phyloP scores from a whole-genome alignment of 2,888 invertebrate species.

The Drosophila longiperda region DNA sequence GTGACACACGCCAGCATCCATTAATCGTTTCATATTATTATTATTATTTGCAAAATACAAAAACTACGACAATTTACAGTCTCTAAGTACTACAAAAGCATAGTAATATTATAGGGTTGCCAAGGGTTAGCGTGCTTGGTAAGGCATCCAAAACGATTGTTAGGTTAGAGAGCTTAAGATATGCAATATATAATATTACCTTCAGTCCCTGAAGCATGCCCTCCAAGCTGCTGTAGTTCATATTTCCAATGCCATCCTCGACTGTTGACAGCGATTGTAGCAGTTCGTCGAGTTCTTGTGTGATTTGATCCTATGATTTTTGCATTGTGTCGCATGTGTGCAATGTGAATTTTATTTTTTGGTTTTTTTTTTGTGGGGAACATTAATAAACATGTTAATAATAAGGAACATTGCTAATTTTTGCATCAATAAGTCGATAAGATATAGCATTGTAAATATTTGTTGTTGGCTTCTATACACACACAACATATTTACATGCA shows the following conservation, averaged over 20 bases:
- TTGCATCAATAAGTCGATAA: conserved; percentile 20
- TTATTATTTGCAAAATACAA: conserved; percentile 21
- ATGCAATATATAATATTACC: conserved; percentile 86
- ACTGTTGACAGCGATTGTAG: conserved; percentile 89
- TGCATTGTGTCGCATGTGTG: conserved; percentile 50
- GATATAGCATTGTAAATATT: conserved; percentile 55
- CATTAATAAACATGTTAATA: conserved; percentile 64
- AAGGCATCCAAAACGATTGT: conserved; percentile 32
- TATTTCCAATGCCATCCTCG: conserved; percentile 88
- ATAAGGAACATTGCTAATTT: conserved; percentile 43
- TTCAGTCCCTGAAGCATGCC: conserved; percentile 90
- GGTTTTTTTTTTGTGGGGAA: conserved; percentile 37
- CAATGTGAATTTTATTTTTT: conserved; percentile 30
- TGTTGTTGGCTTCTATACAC: conserved; percentile 67
- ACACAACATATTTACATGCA: conserved; percentile 64
- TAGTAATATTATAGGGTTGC: conserved; percentile 33
- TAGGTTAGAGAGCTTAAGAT: conserved; percentile 74
- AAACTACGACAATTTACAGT: conserved; percentile 48
- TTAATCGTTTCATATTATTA: conserved; percentile 60
- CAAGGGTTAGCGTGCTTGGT: conserved; percentile 47
- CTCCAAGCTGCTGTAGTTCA: conserved; percentile 90
- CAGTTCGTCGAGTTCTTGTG: conserved; percentile 89
- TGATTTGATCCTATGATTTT: conserved; percentile 86
- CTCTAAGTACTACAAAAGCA: conserved; percentile 54
- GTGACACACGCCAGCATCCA: conserved; percentile 80